Percentiles rank a stretch among this genome's conserved stretches.
Conservation (phyloP, 2,113 vertebrate species). For the Hypomesus transpacificus region DNA sequence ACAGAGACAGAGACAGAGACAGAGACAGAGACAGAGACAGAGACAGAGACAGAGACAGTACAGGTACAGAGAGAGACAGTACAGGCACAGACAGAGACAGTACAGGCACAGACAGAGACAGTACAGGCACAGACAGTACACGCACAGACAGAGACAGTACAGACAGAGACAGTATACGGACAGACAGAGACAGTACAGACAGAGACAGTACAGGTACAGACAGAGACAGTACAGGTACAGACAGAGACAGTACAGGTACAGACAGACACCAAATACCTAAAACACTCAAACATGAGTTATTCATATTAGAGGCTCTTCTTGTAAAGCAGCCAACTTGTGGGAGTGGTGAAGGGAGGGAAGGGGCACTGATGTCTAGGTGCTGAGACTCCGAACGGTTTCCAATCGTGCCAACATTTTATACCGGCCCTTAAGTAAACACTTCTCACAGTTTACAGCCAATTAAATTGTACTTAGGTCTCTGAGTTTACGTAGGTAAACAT, state of each 20-base stretch:
- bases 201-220: too few species aligned
- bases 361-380: conserved; percentile 41
- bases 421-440: conserved; percentile 84
- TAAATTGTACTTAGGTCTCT: conserved; percentile 82
- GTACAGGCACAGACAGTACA: too few species aligned
- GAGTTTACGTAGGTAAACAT: conserved; percentile 87
- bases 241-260: too few species aligned
- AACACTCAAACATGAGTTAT: conserved; percentile 77
- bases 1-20: conserved; percentile 70
- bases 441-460: conserved; percentile 87
- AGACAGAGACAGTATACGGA: too few species aligned
- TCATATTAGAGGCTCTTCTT: conserved; percentile 77
- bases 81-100: too few species aligned
- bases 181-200: too few species aligned
- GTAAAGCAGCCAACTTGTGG: conserved; percentile 76
- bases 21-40: too few species aligned
- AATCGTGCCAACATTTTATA: conserved; percentile 84
- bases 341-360: conserved; percentile 54
- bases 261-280: conserved; percentile 82
- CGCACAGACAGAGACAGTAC: too few species aligned
- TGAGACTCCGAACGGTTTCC: conserved; percentile 80
- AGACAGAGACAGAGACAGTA: too few species aligned
- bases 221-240: too few species aligned
- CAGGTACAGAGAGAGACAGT: too few species aligned
- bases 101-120: too few species aligned